A percentile compares a stretch with the other conserved stretches of the same genome.
Conservation (phyloP, 1,140 invertebrate species). For the Holotrichia oblita region DNA sequence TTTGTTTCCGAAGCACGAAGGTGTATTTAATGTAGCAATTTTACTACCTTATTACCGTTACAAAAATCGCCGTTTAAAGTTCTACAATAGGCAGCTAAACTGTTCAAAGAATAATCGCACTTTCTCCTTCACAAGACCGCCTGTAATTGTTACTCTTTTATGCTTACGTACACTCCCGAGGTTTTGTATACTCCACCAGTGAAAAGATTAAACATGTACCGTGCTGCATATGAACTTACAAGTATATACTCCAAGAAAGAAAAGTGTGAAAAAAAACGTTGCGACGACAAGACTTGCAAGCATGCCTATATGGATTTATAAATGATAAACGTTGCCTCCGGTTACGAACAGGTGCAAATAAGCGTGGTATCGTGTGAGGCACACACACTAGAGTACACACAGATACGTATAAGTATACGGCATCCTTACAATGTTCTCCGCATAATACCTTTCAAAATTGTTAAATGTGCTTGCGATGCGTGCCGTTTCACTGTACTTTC, state of each 20-base stretch:
- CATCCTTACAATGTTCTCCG: neutral
- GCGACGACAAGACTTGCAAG: neutral
- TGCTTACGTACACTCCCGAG: neutral
- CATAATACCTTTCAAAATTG: conserved; percentile 17
- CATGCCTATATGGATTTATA: neutral
- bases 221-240: neutral
- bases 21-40: no score
- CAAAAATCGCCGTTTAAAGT: no score
- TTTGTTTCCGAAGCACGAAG: no score
- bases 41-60: no score
- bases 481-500: conserved; percentile 15
- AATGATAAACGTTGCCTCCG: neutral
- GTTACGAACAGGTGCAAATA: conserved; percentile 12
- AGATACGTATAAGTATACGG: no score
- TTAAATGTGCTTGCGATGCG: conserved; percentile 12
- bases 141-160: neutral
- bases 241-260: neutral
- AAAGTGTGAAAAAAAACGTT: neutral
- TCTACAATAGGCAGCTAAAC: neutral
- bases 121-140: neutral
- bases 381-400: neutral
- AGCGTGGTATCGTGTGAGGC: neutral
- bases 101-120: conserved; percentile 4
- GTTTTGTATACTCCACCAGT: neutral
- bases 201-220: neutral